Conservation (phyloP, 2,888 invertebrate genomes). For the Dione vanillae region DNA sequence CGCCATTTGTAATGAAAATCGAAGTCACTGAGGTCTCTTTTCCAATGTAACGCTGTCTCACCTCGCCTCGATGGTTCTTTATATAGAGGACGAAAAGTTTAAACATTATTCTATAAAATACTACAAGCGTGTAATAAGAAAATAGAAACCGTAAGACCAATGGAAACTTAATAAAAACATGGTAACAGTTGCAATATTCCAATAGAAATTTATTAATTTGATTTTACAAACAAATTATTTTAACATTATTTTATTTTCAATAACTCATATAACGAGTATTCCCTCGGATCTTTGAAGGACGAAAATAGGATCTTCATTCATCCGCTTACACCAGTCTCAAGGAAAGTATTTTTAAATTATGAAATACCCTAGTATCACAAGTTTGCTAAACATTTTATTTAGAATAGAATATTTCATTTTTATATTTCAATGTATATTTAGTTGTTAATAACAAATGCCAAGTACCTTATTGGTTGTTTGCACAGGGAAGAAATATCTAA, state of each 20-base stretch:
- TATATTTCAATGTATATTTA: slow-evolving; percentile 1
- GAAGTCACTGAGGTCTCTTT: too few species aligned
- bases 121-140: neutral
- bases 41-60: too few species aligned
- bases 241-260: slow-evolving; percentile 19
- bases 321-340: slow-evolving; percentile 35
- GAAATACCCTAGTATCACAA: slow-evolving; percentile 3
- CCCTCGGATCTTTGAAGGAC: slow-evolving; percentile 9
- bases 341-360: slow-evolving; percentile 4
- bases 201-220: neutral
- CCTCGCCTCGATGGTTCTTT: too few species aligned
- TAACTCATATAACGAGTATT: slow-evolving; percentile 24
- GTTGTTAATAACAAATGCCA: neutral
- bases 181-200: neutral
- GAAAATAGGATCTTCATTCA: slow-evolving; percentile 30
- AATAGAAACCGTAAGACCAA: neutral
- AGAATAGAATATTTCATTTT: neutral
- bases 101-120: neutral
- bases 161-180: neutral
- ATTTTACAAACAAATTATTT: slow-evolving; percentile 2
- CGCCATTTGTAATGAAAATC: too few species aligned
- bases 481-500: too few species aligned
- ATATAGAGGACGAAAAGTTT: neutral
- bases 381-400: slow-evolving; percentile 5
- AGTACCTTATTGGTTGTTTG: neutral